phyloP scores from a whole-genome alignment of 2,113 vertebrate genomes.

The Bufo gargarizans region DNA sequence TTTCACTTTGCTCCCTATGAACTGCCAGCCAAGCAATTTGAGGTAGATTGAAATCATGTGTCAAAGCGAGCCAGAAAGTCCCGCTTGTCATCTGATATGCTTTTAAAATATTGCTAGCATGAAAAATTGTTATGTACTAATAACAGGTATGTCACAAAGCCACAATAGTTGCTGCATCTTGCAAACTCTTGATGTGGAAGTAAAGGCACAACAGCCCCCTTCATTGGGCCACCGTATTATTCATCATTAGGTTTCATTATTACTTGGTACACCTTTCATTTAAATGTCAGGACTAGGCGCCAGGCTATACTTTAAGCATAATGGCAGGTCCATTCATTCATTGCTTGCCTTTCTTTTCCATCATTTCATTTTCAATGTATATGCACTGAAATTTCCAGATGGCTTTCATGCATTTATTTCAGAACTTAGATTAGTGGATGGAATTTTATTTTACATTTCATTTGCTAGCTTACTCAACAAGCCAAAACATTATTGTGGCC shows the following conservation, averaged over 20 bases:
- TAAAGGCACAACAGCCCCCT: slow-evolving; percentile 22
- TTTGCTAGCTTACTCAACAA: background rate
- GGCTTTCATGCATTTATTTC: slow-evolving; percentile 20
- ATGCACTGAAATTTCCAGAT: slow-evolving; percentile 16
- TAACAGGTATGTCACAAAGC: slow-evolving; percentile 52
- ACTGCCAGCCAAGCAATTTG: slow-evolving; percentile 44
- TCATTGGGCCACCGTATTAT: slow-evolving; percentile 21
- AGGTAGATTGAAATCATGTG: slow-evolving; percentile 47
- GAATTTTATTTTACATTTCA: slow-evolving; percentile 23
- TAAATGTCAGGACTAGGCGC: slow-evolving; percentile 44
- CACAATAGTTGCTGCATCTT: slow-evolving; percentile 53
- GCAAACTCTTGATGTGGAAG: slow-evolving; percentile 52
- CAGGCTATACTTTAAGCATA: slow-evolving; percentile 52
- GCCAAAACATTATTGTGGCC: background rate
- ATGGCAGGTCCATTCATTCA: slow-evolving; percentile 38
- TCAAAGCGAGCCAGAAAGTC: slow-evolving; percentile 16
- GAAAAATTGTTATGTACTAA: slow-evolving; percentile 58
- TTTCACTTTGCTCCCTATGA: slow-evolving; percentile 25
- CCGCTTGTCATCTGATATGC: slow-evolving; percentile 41
- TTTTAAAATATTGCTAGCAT: slow-evolving; percentile 56
- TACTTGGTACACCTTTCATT: slow-evolving; percentile 50
- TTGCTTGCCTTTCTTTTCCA: slow-evolving; percentile 24
- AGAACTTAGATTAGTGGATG: background rate
- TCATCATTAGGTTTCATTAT: slow-evolving; percentile 56
- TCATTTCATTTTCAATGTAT: slow-evolving; percentile 26